Evolutionary conservation across 2,113 vertebrate species (phyloP), one percentile per base, ranked within the genome.

Genomic region (Ovibos moschatus): DNA sequence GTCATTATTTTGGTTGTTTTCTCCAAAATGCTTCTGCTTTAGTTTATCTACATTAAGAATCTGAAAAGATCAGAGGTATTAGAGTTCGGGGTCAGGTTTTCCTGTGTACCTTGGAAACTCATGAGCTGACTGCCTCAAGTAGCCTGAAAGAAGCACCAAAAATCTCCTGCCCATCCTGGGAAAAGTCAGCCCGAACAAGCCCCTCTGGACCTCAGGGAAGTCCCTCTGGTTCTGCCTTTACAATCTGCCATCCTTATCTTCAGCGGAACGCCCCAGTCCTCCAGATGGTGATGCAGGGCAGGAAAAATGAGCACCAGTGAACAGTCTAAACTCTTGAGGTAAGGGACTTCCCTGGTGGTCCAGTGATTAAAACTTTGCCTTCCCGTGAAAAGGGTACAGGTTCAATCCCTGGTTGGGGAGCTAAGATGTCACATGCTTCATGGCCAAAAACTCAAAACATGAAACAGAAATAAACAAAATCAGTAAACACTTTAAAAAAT

Each of bases 241-340:
- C 47, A 8, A 87, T 87, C 33, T 47, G 30, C 43, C 40, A 50
- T 45, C 62, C 36, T 92, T 8, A 13, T 10, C n/a, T 50, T 62
- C 64, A 57, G 43, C 33, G 8, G 30, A 90, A 27, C 36, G 43
- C 21, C 17, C 16, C 3, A 57, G 45, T 36, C 50, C 45, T 27
- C 30, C 57, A 43, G 15, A 71, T 1, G 2, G 30, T 9, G 21
- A 10, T 2, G 12, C 3, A 9, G 19, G 7, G 23, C 7, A 23
- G 57, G 45, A 25, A 23, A 40, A 33, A 33, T 43, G 25, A 74
- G 30, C 7, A 6, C 51, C 12, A 12, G 1, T 50, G 27, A 40
- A 6, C 3, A 2, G 14, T 27, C 67, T 4, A 79, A 33, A 62
- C 60, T n/a, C 19, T 40, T 1, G 27, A 16, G 79, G 36, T 43